Conservation (phyloP, 23 tunicate species). For the Trididemnum nubilum region DNA sequence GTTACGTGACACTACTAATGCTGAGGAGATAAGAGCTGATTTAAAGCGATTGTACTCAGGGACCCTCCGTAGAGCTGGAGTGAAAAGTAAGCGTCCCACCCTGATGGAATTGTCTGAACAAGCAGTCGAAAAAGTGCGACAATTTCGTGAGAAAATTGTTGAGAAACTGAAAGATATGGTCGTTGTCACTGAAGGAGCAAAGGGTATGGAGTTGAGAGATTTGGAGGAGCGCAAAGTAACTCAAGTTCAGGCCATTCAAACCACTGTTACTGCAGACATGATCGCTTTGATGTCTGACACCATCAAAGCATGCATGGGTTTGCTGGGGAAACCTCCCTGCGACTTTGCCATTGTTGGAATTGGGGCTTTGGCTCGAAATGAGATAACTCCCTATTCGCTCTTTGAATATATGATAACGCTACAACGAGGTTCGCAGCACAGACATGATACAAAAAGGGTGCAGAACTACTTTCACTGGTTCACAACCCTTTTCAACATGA, state of each 20-base stretch:
- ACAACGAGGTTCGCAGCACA: background rate
- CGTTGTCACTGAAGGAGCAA: background rate
- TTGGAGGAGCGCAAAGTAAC: background rate
- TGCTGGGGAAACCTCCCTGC: slow-evolving; percentile 18
- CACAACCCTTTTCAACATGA: background rate
- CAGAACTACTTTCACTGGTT: slow-evolving; percentile 15
- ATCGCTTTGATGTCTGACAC: background rate
- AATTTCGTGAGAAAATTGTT: background rate
- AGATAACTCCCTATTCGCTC: slow-evolving; percentile 7
- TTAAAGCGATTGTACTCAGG: background rate
- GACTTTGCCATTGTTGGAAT: background rate
- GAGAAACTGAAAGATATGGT: background rate
- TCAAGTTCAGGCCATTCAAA: slow-evolving; percentile 6
- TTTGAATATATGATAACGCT: background rate
- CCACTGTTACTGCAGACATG: background rate
- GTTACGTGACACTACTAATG: background rate
- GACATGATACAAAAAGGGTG: background rate
- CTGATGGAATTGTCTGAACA: background rate
- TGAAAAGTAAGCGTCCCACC: background rate
- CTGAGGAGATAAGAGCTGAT: background rate
- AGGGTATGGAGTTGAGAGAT: background rate
- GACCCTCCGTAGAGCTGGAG: slow-evolving; percentile 4
- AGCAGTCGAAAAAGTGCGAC: background rate
- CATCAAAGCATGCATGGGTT: background rate
- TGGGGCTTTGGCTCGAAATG: slow-evolving; percentile 7